phyloP scores from a whole-genome alignment of 2,797 vertebrate genomes.

The Acrossocheilus fasciatus region DNA sequence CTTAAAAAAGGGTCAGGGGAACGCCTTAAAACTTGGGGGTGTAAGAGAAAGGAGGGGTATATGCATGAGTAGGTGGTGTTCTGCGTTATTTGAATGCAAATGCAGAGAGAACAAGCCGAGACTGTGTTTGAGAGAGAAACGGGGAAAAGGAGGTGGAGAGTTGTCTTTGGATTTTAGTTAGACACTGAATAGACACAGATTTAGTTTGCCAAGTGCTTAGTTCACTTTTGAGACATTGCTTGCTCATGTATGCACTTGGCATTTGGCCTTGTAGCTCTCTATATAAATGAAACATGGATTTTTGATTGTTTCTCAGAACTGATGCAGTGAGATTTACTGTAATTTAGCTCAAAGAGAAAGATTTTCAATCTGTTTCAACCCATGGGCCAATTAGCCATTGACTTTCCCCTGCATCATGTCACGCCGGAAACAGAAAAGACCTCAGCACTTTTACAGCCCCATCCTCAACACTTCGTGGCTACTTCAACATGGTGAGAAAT shows the following conservation, averaged over 20 bases:
- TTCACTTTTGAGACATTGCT: slow-evolving; percentile 43
- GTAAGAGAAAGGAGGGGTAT: slow-evolving; percentile 71
- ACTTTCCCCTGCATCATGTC: slow-evolving; percentile 75
- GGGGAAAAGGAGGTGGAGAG: slow-evolving; percentile 66
- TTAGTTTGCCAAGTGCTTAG: slow-evolving; percentile 45
- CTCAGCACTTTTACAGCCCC: slow-evolving; percentile 78
- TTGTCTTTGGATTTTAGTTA: slow-evolving; percentile 68
- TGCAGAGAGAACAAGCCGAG: slow-evolving; percentile 80
- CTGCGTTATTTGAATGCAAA: slow-evolving; percentile 84
- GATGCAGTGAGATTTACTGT: slow-evolving; percentile 13
- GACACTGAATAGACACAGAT: slow-evolving; percentile 47
- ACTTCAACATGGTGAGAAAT: slow-evolving; percentile 78
- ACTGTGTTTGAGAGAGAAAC: slow-evolving; percentile 49
- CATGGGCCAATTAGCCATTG: slow-evolving; percentile 58
- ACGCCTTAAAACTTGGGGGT: slow-evolving; percentile 40
- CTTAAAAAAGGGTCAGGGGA: slow-evolving; percentile 7
- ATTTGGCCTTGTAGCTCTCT: slow-evolving; percentile 26
- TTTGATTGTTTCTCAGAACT: slow-evolving; percentile 18
- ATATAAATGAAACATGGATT: slow-evolving; percentile 24
- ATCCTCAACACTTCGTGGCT: slow-evolving; percentile 73
- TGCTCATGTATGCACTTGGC: slow-evolving; percentile 43
- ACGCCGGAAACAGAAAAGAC: slow-evolving; percentile 82
- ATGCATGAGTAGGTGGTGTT: slow-evolving; percentile 64
- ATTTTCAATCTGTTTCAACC: slow-evolving; percentile 29
- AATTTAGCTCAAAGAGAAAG: slow-evolving; percentile 31